Evolutionary conservation across 2,113 vertebrate genomes (phyloP).

Genomic region (Sphyrna mokarran): DNA sequence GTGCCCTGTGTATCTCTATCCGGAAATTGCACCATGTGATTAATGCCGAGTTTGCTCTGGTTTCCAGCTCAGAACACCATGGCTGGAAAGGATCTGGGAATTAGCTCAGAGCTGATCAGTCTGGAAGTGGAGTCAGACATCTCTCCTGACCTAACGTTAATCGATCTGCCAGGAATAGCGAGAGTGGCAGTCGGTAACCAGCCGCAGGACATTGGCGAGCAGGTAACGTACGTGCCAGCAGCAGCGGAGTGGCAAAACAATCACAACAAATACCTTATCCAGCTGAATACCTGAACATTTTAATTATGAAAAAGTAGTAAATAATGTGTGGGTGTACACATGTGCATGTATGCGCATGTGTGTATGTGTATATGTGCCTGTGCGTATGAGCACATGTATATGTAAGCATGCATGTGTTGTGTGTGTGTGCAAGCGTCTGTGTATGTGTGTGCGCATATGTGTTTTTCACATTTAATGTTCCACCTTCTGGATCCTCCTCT

Average conservation of each 20-base stretch:
- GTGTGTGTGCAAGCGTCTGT: no score
- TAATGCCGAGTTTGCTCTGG: neutral
- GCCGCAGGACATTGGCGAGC: slow-evolving; percentile 29
- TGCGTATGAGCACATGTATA: no score
- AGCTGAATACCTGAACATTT: neutral
- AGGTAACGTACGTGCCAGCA: neutral
- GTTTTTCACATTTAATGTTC: neutral
- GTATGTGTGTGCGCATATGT: no score
- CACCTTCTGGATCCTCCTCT: neutral
- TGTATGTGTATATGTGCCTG: no score
- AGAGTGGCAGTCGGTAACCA: slow-evolving; percentile 32
- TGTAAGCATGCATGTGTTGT: no score
- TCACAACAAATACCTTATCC: neutral
- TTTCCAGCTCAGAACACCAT: slow-evolving; percentile 31
- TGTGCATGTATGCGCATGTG: no score
- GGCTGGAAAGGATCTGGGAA: slow-evolving; percentile 5
- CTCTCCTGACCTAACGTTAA: slow-evolving; percentile 31
- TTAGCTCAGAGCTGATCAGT: slow-evolving; percentile 28
- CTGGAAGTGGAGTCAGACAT: slow-evolving; percentile 11
- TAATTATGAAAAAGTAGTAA: neutral
- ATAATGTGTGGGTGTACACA: neutral
- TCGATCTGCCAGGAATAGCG: slow-evolving; percentile 35
- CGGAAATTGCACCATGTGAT: neutral
- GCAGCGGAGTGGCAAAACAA: neutral
- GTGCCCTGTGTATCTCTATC: neutral